These are phyloP conservation scores for Toxostoma redivivum DNA, from an alignment of 2,113 vertebrate genomes.

Conservation along the genomic window DNA sequence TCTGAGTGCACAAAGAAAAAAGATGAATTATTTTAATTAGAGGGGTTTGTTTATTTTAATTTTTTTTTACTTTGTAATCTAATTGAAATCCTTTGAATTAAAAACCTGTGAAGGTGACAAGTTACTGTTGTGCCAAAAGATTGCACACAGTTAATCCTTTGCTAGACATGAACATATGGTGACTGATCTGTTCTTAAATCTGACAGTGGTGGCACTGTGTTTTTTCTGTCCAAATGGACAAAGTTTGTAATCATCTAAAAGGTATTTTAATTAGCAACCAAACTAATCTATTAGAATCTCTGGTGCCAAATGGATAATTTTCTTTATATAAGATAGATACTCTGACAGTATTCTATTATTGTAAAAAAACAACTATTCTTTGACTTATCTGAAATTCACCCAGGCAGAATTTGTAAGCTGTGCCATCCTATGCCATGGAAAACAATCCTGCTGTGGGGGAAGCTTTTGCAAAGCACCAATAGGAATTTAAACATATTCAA, in stretches of 20 bases:
- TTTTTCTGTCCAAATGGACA: not conserved
- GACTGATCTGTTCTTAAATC: not conserved
- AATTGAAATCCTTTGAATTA: not conserved
- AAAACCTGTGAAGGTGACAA: not conserved
- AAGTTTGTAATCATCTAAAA: not conserved
- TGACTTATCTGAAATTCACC: not conserved
- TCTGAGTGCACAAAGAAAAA: not conserved
- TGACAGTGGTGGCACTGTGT: not conserved
- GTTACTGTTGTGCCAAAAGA: not conserved
- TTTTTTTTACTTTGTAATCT: not conserved
- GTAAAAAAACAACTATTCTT: not conserved
- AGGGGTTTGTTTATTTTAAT: not conserved
- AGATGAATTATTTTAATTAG: not conserved
- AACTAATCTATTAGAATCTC: not conserved
- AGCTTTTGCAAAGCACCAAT: not conserved
- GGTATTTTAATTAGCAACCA: not conserved
- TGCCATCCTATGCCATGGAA: not conserved
- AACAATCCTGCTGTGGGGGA: not conserved
- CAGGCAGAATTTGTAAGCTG: not conserved
- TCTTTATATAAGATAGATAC: not conserved
- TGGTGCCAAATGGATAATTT: not conserved
- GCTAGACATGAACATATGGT: not conserved
- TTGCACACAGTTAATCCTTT: not conserved
- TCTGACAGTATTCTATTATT: not conserved
- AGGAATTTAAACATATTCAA: not conserved